Evolutionary conservation across 2,113 vertebrate genomes (phyloP), one percentile per base, ranked within the genome.

Genomic region (Microcebus griseorufus): DNA sequence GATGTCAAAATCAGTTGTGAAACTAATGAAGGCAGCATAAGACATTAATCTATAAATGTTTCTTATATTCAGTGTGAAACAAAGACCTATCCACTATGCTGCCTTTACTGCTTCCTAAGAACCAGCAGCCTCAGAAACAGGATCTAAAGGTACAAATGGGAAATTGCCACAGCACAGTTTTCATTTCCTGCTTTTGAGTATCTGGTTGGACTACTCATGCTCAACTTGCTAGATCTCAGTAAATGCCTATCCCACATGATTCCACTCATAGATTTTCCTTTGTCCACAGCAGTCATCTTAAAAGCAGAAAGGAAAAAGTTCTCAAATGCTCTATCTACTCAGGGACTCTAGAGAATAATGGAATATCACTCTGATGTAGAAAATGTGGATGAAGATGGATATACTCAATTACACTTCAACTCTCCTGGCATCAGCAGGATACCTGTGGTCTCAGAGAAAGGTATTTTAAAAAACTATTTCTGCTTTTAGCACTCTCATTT

Each of bases 361-460:
- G 53, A 85, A 37, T 39, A 51, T 48, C 27, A 3, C 5, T 42
- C 80, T 65, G 39, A 82, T 6, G 1, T 75, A 45, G 90, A 84
- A 79, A 88, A 76, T 78, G 2, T 97, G 84, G 97, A 98, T 95
- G 97, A 97, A 96, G 96, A 98, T 64, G 97, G 97, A 67, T 98
- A 98, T 39, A 97, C 97, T 79, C 90, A 90, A 48, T 79, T 98
- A 93, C 29, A 93, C 20, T 97, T 97, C 85, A 51, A 13, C 22
- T 78, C 76, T 72, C 51, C 0, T 58, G 45, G 1, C 11, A 23
- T 53, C 45, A 17, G 48, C 67, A 84, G 91, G 79, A 92, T 32
- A 94, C 48, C 76, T 32, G 53, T 60, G 12, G 6, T 32, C 34
- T 88, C 81, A 78, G 14, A 90, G 14, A 97, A 96, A 97, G 97